Percentiles rank a stretch among this genome's conserved stretches.
Evolutionary conservation across 2,113 vertebrate genomes (phyloP).

Genomic region (Bos indicus): DNA sequence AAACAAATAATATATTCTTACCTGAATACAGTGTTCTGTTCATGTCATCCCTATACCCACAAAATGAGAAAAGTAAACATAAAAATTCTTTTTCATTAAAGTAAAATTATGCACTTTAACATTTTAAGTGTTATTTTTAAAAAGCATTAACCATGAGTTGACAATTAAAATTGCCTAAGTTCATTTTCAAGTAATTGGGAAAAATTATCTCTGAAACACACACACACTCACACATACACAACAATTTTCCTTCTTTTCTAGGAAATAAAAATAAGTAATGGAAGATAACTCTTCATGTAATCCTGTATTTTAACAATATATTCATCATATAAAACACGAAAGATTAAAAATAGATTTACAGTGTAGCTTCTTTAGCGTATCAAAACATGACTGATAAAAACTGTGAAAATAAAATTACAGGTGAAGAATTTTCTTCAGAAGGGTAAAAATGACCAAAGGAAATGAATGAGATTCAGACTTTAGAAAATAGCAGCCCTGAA

Average conservation of each 20-base stretch:
- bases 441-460: not conserved
- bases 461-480: not conserved
- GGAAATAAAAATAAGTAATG: not conserved
- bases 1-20: not conserved
- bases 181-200: not conserved
- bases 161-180: not conserved
- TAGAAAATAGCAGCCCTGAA: not conserved
- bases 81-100: slow-evolving; percentile 20
- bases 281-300: not conserved
- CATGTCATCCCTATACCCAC: not conserved
- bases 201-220: not conserved
- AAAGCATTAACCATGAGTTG: not conserved
- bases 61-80: not conserved
- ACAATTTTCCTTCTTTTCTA: not conserved
- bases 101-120: not conserved
- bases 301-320: not conserved
- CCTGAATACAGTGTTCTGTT: slow-evolving; percentile 13
- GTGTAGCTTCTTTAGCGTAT: not conserved
- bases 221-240: not conserved
- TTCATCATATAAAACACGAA: not conserved
- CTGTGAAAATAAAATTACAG: not conserved
- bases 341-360: not conserved
- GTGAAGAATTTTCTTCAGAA: not conserved
- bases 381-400: not conserved
- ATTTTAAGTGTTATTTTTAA: not conserved